These are phyloP conservation scores for Dinocampus coccinellae DNA, from an alignment of 2,888 invertebrate genomes.

Conservation along the genomic window DNA sequence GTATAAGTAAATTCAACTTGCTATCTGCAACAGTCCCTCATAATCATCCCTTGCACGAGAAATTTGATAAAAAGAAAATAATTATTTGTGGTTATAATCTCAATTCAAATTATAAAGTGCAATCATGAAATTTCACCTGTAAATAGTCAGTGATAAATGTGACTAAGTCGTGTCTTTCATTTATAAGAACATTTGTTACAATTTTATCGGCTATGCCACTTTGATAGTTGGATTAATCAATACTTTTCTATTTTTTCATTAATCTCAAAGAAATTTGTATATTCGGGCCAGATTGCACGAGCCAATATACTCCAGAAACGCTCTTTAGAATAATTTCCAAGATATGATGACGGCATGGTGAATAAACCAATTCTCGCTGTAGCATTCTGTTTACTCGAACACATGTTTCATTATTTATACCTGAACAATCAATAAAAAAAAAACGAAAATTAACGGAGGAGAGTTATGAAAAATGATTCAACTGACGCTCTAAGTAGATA, in stretches of 20 bases:
- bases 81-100: not conserved
- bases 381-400: slow-evolving; percentile 17
- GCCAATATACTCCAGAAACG: slow-evolving; percentile 34
- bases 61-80: too few relatives aligned
- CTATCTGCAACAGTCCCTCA: slow-evolving; percentile 26
- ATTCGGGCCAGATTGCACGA: slow-evolving; percentile 29
- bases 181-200: not conserved
- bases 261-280: slow-evolving; percentile 16
- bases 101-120: not conserved
- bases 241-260: slow-evolving; percentile 2
- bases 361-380: slow-evolving; percentile 17
- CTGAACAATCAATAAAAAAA: not conserved
- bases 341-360: slow-evolving; percentile 36
- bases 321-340: slow-evolving; percentile 25
- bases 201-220: slow-evolving; percentile 6
- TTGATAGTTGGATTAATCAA: slow-evolving; percentile 21
- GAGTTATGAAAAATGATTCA: not conserved
- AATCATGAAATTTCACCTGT: not conserved
- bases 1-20: too few relatives aligned
- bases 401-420: slow-evolving; percentile 8
- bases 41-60: slow-evolving; percentile 22
- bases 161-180: slow-evolving; percentile 8
- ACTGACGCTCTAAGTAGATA: not conserved
- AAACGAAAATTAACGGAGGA: slow-evolving; percentile 50
- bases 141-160: not conserved